Base-by-base conservation (phyloP, 1,140 invertebrate species). In the Platorchestia sp. region DNA sequence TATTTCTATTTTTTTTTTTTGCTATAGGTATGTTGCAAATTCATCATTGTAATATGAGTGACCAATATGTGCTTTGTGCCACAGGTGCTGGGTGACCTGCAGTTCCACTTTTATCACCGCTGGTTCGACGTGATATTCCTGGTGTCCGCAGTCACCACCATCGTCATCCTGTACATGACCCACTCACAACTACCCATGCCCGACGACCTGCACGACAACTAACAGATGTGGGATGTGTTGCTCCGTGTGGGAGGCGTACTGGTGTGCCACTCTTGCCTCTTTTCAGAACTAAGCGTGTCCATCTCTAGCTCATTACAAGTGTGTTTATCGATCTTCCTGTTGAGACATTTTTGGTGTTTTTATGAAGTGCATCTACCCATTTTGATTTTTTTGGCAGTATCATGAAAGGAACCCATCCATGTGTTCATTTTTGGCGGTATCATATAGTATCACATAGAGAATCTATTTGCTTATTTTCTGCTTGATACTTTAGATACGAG, bases 91-190 rank as follows among this genome's bases (percentile, higher is more conserved):
- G 99, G 99, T 16, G 99, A 99, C 97, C 97, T 99, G 95, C 99
- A 99, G 97, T 99, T 99, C 97, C 99, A 99, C 97, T 99, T 99
- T 97, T 99, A 99, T 97, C 99, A 99, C 97, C 98, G 99, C 95
- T 99, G 99, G 99, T 99, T 99, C 97, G 99, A 99, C 97, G 99
- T 99, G 0, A 99, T 99, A 97, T 99, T 99, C 97, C 98, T 99
- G 95, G 98, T 99, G 47, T 99, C 99, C 96, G 99, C 99, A 0
- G 97, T 99, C 87, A 99, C 99, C 43, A 99, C 99, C 96, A 99
- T 99, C 97, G 98, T 98, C 96, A 99, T 99, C 97, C 97, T 99
- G 45, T 99, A 99, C 97, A 97, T 99, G 95, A 99, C 99, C 41
- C 99, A 99, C 97, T 99, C 99, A 97, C 98, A 98, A 86, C 95